phyloP scores from a whole-genome alignment of 2,113 vertebrate species.

The Heterocephalus glaber region DNA sequence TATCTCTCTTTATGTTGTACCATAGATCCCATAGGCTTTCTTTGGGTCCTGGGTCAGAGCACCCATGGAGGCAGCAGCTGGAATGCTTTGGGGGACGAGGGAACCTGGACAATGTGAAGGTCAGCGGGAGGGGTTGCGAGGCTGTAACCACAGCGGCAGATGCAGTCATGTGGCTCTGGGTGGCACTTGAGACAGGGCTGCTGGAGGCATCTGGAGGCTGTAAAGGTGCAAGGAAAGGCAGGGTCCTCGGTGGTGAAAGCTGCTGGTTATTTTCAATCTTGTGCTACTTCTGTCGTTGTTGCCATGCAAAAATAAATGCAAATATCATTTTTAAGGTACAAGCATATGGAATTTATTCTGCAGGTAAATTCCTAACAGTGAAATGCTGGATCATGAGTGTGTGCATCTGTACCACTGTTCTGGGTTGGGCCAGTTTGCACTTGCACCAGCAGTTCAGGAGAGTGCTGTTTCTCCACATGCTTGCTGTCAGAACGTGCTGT shows the following conservation, averaged over 20 bases:
- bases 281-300: background rate
- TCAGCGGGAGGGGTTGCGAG: background rate
- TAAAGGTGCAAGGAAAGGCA: background rate
- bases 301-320: too few species aligned
- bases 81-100: background rate
- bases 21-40: background rate
- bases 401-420: background rate
- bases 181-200: background rate
- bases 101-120: background rate
- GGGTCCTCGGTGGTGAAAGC: background rate
- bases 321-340: background rate
- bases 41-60: background rate
- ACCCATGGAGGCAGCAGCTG: background rate
- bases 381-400: rapidly evolving
- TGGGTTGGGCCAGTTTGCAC: background rate
- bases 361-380: background rate
- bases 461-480: rapidly evolving
- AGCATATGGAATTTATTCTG: background rate
- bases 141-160: background rate
- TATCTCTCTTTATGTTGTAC: background rate
- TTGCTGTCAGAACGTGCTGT: background rate
- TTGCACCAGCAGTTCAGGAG: rapidly evolving
- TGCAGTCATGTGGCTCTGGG: background rate
- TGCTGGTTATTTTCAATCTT: too few species aligned
- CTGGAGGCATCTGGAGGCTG: background rate